A percentile compares a stretch with the other conserved stretches of the same genome.
Evolutionary conservation across 1,140 invertebrate genomes (phyloP).

Genomic region (Zaprionus camerounensis): DNA sequence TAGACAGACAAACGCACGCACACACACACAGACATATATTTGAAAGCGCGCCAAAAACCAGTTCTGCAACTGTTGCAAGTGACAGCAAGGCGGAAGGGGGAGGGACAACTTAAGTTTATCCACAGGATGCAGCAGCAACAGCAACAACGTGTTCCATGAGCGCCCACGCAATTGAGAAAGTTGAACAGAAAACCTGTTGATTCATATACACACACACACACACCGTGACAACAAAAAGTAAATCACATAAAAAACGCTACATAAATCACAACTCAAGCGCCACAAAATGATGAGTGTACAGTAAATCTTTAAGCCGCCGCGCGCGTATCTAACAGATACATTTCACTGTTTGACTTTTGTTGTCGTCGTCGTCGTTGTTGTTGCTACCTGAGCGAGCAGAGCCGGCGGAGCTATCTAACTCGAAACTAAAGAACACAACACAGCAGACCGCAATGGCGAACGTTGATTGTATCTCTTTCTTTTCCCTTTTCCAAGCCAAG

Average conservation of each 20-base stretch:
- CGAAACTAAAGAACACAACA: slow-evolving; percentile 35
- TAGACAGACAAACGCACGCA: neutral
- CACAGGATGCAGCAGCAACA: slow-evolving; percentile 55
- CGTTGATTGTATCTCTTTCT: slow-evolving; percentile 41
- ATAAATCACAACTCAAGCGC: slow-evolving; percentile 49
- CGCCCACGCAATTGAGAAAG: slow-evolving; percentile 55
- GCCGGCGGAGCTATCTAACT: slow-evolving; percentile 31
- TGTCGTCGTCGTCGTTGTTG: slow-evolving; percentile 23
- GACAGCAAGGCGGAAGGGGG: neutral
- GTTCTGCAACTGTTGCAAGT: slow-evolving; percentile 47
- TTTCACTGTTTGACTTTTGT: slow-evolving; percentile 54
- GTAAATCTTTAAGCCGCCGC: slow-evolving; percentile 39
- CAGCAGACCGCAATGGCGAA: slow-evolving; percentile 21
- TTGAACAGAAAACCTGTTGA: slow-evolving; percentile 48
- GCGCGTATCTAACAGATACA: slow-evolving; percentile 75
- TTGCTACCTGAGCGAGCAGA: slow-evolving; percentile 61
- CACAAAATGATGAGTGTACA: slow-evolving; percentile 50
- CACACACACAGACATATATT: slow-evolving; percentile 21
- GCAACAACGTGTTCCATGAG: slow-evolving; percentile 40
- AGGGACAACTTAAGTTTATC: slow-evolving; percentile 13
- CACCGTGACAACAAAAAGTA: neutral
- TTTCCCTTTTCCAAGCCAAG: slow-evolving; percentile 27
- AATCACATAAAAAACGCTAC: slow-evolving; percentile 33
- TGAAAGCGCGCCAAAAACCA: slow-evolving; percentile 73
- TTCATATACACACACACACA: slow-evolving; percentile 15